Evolutionary conservation across 1,140 invertebrate species (phyloP), one percentile per base, ranked within the genome.

Genomic region (Drosophila bocki): DNA sequence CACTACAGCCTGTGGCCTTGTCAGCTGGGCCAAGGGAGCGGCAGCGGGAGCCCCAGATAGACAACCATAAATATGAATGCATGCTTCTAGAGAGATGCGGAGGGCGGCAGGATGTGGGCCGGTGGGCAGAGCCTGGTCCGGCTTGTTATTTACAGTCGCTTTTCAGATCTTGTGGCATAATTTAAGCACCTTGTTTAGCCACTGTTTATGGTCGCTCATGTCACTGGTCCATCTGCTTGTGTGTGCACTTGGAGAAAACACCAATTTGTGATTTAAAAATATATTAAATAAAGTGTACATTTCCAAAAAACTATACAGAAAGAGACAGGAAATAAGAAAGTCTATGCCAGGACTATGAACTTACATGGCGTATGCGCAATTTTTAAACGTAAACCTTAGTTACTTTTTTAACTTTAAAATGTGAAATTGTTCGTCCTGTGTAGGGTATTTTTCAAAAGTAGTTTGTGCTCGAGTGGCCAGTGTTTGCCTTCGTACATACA

Each of bases 101-200:
- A 12, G 32, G 41, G 37, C 15, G 58, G 33, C 41, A 33, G 44
- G 64, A 63, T 35, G 48, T 35, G 44, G n/a, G 39, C 12, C 62
- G 11, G 35, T 3, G 22, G 22, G 35, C 15, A 47, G 17, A 17
- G 22, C 42, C 33, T 33, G 76, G 68, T 71, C 61, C 61, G 53
- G 85, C 78, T 81, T 78, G 84, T 88, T 88, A 90, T 88, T 88
- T 88, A 88, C 86, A 90, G 78, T 78, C 78, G 68, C 81, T 78
- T 91, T 78, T 85, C 78, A 85, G 78, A 90, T 85, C 78, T 85
- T 88, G 86, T 91, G 86, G 85, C 85, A 88, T 88, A 90, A 88
- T 88, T 88, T 88, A 88, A 88, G 85, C 85, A 88, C 85, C 85
- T 88, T 88, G 81, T 88, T 88, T 88, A 88, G 85, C 85, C 85